phyloP scores from a whole-genome alignment of 2,797 vertebrate genomes.

The Macropus fuliginosus region DNA sequence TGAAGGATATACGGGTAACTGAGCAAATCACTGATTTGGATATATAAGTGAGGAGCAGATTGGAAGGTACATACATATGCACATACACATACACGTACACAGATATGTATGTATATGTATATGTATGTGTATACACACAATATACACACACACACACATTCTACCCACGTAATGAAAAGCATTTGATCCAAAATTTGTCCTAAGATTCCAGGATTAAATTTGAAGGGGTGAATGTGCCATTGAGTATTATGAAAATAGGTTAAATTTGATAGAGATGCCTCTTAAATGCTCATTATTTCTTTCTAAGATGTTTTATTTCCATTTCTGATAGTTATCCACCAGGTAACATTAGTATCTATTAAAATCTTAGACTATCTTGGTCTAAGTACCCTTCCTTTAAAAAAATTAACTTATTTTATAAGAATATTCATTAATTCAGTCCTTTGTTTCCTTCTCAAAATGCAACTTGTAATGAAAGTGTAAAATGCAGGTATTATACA shows the following conservation, averaged over 20 bases:
- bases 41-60: not conserved
- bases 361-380: not conserved
- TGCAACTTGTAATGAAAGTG: not conserved
- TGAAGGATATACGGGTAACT: not conserved
- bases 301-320: constrained; percentile 7
- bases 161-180: not conserved
- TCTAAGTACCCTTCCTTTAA: not conserved
- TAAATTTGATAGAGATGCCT: not conserved
- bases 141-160: not conserved
- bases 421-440: not conserved
- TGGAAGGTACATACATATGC: not conserved
- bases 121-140: not conserved
- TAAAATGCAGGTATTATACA: not conserved
- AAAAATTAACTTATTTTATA: not conserved
- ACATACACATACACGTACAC: not conserved
- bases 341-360: not conserved
- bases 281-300: constrained; percentile 23
- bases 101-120: not conserved
- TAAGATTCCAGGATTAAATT: constrained; percentile 26
- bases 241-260: not conserved
- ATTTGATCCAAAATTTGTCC: not conserved
- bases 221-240: not conserved
- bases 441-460: not conserved
- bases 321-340: constrained; percentile 11
- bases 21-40: not conserved